Evolutionary conservation across 1,140 invertebrate genomes (phyloP).

Genomic region (Drosophila elegans): DNA sequence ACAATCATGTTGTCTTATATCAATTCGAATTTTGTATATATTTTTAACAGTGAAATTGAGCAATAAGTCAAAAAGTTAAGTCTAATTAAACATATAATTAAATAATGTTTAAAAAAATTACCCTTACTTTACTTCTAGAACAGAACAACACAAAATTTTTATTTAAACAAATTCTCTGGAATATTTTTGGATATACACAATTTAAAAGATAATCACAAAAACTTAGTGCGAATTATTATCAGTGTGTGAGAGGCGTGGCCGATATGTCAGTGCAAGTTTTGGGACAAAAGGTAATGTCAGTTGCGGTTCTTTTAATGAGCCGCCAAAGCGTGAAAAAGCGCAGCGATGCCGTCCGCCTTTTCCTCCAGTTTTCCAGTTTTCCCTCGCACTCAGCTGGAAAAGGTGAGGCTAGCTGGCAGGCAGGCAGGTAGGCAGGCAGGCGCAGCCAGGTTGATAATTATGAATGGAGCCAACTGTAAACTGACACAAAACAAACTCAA

Average conservation of each 20-base stretch:
- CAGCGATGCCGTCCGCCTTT: conserved; percentile 45
- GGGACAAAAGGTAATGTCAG: conserved; percentile 43
- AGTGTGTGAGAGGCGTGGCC: conserved; percentile 26
- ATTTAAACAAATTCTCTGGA: too few relatives aligned
- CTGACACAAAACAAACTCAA: conserved; percentile 67
- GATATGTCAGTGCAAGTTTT: conserved; percentile 39
- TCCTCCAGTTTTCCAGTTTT: conserved; percentile 1
- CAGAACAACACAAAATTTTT: too few relatives aligned
- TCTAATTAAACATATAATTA: not conserved
- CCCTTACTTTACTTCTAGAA: too few relatives aligned
- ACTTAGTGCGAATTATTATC: not conserved
- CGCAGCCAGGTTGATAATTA: conserved; percentile 67
- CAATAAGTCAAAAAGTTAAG: too few relatives aligned
- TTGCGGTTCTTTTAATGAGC: conserved; percentile 75
- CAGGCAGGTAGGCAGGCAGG: not conserved
- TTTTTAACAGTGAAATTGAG: too few relatives aligned
- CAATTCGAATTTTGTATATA: too few relatives aligned
- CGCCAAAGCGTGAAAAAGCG: conserved; percentile 82
- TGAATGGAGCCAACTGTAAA: conserved; percentile 80
- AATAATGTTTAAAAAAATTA: not conserved
- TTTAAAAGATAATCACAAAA: too few relatives aligned
- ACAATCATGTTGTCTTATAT: too few relatives aligned
- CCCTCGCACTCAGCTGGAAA: conserved; percentile 14
- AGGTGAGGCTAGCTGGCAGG: conserved; percentile 26
- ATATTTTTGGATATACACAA: too few relatives aligned